These are phyloP conservation scores for Pollenia griseotomentosa DNA, from an alignment of 2,888 invertebrate genomes.

Conservation along the genomic window DNA sequence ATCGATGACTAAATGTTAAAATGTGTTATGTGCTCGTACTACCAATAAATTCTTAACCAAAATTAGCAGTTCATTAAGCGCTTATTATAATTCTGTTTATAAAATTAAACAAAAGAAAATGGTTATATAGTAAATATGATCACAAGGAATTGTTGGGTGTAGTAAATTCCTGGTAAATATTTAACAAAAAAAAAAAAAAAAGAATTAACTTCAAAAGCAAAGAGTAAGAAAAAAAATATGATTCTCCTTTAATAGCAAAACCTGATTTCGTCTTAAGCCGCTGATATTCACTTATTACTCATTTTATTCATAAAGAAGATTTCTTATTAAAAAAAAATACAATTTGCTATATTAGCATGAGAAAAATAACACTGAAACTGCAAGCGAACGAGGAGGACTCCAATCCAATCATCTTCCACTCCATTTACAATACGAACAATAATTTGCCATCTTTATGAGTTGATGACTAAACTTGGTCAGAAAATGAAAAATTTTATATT, in stretches of 20 bases:
- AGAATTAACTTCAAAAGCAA: not conserved
- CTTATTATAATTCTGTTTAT: not conserved
- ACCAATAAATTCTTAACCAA: constrained; percentile 55
- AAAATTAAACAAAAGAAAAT: not conserved
- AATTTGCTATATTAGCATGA: constrained; percentile 15
- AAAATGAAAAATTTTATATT: constrained; percentile 39
- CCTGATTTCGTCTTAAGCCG: constrained; percentile 52
- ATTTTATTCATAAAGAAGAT: constrained; percentile 41
- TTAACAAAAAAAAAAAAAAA: constrained; percentile 27
- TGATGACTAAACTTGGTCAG: constrained; percentile 58
- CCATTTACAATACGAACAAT: constrained; percentile 23
- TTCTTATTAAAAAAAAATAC: constrained; percentile 10
- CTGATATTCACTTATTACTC: constrained; percentile 16
- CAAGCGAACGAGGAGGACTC: not conserved
- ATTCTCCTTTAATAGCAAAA: constrained; percentile 39
- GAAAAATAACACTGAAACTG: constrained; percentile 3
- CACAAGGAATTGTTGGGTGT: constrained; percentile 60
- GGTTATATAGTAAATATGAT: constrained; percentile 24
- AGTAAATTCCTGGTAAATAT: constrained; percentile 67
- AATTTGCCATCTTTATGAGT: constrained; percentile 55
- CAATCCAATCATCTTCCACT: not conserved
- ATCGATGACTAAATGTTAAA: constrained; percentile 51
- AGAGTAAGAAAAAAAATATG: constrained; percentile 24
- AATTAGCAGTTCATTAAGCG: constrained; percentile 12
- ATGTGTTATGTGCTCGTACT: constrained; percentile 20